Base-by-base conservation (phyloP, 2,113 vertebrate genomes). In the Elephantulus edwardii region DNA sequence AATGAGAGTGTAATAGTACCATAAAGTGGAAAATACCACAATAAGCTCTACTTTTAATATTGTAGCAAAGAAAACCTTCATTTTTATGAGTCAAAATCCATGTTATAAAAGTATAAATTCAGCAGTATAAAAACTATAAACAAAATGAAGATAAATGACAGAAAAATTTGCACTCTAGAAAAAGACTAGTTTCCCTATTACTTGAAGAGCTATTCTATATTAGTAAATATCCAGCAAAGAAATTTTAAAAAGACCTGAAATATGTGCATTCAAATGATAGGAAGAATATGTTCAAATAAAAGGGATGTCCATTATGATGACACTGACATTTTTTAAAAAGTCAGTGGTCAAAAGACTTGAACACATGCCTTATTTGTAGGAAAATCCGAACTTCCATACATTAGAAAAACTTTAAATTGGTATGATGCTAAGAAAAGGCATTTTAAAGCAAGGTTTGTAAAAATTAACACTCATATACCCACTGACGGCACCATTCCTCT, bases 41-140 rank as follows among this genome's bases (percentile, higher is more conserved):
- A 30, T 20, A 83, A 83, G 16, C n/a, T 74, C 66, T 19, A 1
- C 82, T 54, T 88, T 20, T 71, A 89, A 56, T 30, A 74, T 68
- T 76, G 22, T 16, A 84, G 10, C 68, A 40, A 7, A 89, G 12
- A 74, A 35, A 14, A 9, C 7, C 22, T n/a, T 92, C 44, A n/a
- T 58, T 74, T 44, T 84, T 84, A 71, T 82, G 28, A 74, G 38
- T 94, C 74, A 91, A 89, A 77, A 89, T 85, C 44, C 38, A 82
- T n/a, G 62, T 22, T 13, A 58, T 71, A 42, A 82, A 88, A 77
- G 20, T 42, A 75, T 86, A 90, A 71, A 90, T 82, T 91, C 54
- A 93, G 84, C 26, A 48, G 50, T 5, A 72, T 60, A 54, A 28
- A 81, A 93, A 70, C 28, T 70, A 71, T 72, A 78, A 91, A 83